Evolutionary conservation across 2,797 vertebrate genomes (phyloP).

Genomic region (Percopsis omiscomaycus): DNA sequence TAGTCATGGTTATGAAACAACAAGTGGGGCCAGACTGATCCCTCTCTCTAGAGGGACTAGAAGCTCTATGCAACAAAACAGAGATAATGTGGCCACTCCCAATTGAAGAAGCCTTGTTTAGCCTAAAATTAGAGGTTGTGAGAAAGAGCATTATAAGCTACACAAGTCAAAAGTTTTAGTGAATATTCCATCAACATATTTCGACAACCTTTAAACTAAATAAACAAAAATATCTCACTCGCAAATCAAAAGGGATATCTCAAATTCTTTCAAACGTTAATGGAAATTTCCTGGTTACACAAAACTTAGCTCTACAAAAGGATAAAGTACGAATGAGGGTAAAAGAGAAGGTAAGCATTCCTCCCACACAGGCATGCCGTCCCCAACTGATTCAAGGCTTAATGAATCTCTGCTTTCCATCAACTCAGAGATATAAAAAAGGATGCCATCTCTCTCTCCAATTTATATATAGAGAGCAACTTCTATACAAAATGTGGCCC

Average conservation of each 20-base stretch:
- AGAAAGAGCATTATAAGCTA: constrained; percentile 15
- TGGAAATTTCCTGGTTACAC: not conserved
- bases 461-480: too few relatives aligned
- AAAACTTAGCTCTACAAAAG: constrained; percentile 13
- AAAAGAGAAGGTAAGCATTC: not conserved
- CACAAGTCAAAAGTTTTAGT: not conserved
- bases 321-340: constrained; percentile 2
- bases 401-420: not conserved
- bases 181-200: not conserved
- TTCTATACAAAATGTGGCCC: too few relatives aligned
- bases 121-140: constrained; percentile 19
- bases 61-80: constrained; percentile 40
- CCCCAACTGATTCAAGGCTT: constrained; percentile 2
- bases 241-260: not conserved
- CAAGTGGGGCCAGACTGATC: constrained; percentile 1
- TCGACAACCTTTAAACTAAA: not conserved
- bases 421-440: not conserved
- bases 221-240: not conserved
- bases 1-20: constrained; percentile 20
- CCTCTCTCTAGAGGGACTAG: constrained; percentile 32
- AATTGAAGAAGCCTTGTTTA: constrained; percentile 36
- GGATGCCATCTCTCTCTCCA: not conserved
- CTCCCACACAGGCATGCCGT: constrained; percentile 6
- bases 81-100: constrained; percentile 47
- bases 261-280: not conserved